Percentiles rank a stretch among this genome's conserved stretches.
phyloP scores from a whole-genome alignment of 2,888 invertebrate species.

The Elmis aenea region DNA sequence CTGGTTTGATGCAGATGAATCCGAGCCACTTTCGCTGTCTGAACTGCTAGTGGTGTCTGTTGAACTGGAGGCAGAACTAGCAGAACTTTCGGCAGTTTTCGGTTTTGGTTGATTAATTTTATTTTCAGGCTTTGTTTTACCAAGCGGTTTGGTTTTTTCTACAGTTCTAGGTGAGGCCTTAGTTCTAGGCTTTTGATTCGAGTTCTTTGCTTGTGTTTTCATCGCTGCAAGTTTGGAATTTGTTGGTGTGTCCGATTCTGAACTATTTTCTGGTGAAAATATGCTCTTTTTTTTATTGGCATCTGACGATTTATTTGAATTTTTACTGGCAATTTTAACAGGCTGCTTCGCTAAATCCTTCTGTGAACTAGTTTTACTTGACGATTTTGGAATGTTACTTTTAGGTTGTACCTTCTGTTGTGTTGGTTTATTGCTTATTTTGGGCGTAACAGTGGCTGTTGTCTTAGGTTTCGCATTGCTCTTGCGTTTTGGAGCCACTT shows the following conservation, averaged over 20 bases:
- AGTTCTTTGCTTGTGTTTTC: constrained; percentile 41
- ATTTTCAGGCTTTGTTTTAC: constrained; percentile 33
- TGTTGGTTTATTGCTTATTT: constrained; percentile 44
- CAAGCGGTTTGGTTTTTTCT: constrained; percentile 48
- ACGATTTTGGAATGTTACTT: constrained; percentile 24
- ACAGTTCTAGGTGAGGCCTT: constrained; percentile 41
- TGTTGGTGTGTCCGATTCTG: constrained; percentile 54
- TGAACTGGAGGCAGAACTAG: constrained; percentile 44
- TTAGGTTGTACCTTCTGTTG: constrained; percentile 13
- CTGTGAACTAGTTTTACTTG: constrained; percentile 18
- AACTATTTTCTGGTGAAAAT: constrained; percentile 75
- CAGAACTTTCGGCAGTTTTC: constrained; percentile 56
- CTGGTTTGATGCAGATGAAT: constrained; percentile 30
- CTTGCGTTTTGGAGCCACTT: constrained; percentile 49
- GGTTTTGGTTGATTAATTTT: constrained; percentile 52
- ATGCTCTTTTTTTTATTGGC: constrained; percentile 68
- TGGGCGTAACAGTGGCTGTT: constrained; percentile 58
- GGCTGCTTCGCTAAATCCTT: constrained; percentile 11
- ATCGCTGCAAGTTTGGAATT: constrained; percentile 45
- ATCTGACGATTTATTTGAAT: too few relatives aligned
- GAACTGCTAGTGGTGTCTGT: constrained; percentile 38
- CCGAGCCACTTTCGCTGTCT: constrained; percentile 40
- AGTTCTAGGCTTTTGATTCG: constrained; percentile 45
- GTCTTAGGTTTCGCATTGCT: constrained; percentile 59
- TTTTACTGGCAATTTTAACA: background rate